Conservation (phyloP, 2,888 invertebrate species). For the Omphaloscelis lunosa region DNA sequence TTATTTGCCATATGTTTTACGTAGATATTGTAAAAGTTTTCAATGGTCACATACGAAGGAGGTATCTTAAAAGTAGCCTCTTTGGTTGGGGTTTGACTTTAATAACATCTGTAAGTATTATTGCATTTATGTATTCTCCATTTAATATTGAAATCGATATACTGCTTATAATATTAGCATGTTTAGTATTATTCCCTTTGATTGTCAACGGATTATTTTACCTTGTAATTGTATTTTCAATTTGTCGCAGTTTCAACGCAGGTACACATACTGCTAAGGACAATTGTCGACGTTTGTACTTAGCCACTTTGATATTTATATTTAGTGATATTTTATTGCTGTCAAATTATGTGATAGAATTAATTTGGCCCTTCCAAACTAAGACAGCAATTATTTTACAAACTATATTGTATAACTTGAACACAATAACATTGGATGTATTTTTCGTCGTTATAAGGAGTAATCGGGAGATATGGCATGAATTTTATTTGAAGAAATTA, state of each 20-base stretch:
- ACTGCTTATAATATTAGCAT: not conserved
- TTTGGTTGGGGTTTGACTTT: not conserved
- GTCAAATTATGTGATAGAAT: not conserved
- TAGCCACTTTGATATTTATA: conserved; percentile 3
- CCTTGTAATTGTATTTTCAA: no score
- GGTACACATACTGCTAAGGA: not conserved
- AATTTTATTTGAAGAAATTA: not conserved
- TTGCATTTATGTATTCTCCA: not conserved
- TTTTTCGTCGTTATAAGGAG: not conserved
- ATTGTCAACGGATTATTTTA: not conserved
- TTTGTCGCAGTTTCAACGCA: not conserved
- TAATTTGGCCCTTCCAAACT: not conserved
- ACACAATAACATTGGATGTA: conserved; percentile 1
- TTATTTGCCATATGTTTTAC: not conserved
- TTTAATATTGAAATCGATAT: not conserved
- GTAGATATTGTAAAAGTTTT: not conserved
- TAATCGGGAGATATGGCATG: not conserved
- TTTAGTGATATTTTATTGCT: not conserved
- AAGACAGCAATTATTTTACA: not conserved
- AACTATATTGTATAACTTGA: not conserved
- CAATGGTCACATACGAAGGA: not conserved
- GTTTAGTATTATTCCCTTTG: not conserved
- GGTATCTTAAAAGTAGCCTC: conserved; percentile 1
- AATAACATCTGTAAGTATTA: not conserved
- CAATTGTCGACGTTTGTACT: not conserved